Conservation (phyloP, 2,797 vertebrate species). For the Gambusia yucatana region DNA sequence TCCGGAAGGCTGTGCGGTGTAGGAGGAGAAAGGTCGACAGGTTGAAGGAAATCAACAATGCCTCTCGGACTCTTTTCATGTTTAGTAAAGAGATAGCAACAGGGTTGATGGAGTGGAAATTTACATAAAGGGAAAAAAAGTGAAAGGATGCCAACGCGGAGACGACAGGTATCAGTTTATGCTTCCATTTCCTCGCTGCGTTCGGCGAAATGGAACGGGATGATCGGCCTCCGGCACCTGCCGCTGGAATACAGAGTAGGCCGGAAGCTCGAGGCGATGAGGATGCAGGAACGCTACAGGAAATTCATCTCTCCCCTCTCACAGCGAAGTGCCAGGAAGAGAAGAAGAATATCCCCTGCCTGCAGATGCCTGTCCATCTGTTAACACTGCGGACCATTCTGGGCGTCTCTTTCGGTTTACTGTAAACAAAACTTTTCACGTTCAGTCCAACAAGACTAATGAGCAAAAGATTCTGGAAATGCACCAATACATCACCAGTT, state of each 20-base stretch:
- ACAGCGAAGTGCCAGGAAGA: constrained; percentile 25
- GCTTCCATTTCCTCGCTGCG: constrained; percentile 29
- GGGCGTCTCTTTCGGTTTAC: constrained; percentile 48
- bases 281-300: constrained; percentile 44
- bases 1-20: constrained; percentile 47
- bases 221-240: constrained; percentile 46
- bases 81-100: constrained; percentile 23
- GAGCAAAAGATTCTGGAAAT: background rate
- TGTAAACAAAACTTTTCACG: constrained; percentile 38
- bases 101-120: constrained; percentile 24
- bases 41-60: constrained; percentile 41
- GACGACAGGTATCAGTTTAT: constrained; percentile 10
- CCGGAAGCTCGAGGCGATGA: constrained; percentile 36
- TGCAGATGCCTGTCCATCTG: constrained; percentile 67
- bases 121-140: constrained; percentile 9
- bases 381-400: constrained; percentile 33
- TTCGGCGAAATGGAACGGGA: constrained; percentile 21
- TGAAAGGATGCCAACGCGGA: constrained; percentile 10
- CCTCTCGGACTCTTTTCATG: constrained; percentile 7
- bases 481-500: background rate
- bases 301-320: constrained; percentile 44
- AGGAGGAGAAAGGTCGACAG: constrained; percentile 41
- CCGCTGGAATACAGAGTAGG: constrained; percentile 61
- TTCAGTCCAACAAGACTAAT: constrained; percentile 11
- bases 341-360: constrained; percentile 53